Conservation (phyloP, 2,888 invertebrate species). For the Cryptosula pallasiana region DNA sequence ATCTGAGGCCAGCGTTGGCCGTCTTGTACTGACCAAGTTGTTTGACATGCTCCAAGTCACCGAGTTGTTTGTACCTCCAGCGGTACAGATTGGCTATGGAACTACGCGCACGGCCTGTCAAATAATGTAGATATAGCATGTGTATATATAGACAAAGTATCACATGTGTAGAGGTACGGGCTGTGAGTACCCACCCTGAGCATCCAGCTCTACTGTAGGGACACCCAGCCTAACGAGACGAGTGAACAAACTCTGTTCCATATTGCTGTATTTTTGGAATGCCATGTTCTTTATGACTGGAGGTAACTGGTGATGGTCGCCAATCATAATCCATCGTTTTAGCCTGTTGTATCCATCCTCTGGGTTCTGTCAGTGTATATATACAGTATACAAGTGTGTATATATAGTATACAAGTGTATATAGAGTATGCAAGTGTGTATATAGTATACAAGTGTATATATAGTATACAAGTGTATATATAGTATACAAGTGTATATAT, state of each 20-base stretch:
- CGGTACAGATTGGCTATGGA: constrained; percentile 80
- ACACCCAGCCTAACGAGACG: constrained; percentile 91
- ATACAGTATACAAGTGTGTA: too few relatives aligned
- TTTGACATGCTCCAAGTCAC: constrained; percentile 84
- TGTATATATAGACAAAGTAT: not conserved
- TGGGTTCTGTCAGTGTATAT: constrained; percentile 70
- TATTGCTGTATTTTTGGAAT: constrained; percentile 98
- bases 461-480: too few relatives aligned
- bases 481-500: too few relatives aligned
- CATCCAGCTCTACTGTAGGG: constrained; percentile 93
- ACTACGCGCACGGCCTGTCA: not conserved
- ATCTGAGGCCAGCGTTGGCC: constrained; percentile 86
- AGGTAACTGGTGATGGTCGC: constrained; percentile 96
- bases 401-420: too few relatives aligned
- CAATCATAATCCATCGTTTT: constrained; percentile 99
- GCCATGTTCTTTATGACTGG: constrained; percentile 99
- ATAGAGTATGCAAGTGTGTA: too few relatives aligned
- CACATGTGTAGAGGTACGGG: too few relatives aligned
- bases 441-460: too few relatives aligned
- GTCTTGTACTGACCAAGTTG: constrained; percentile 75
- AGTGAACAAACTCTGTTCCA: constrained; percentile 98
- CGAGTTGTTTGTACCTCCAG: constrained; percentile 93
- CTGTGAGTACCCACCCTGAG: constrained; percentile 80
- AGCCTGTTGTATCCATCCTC: constrained; percentile 90
- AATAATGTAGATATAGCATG: not conserved